Percentiles rank a stretch among this genome's conserved stretches.
Evolutionary conservation across 2,888 invertebrate species (phyloP).

Genomic region (Abscondita cerata): DNA sequence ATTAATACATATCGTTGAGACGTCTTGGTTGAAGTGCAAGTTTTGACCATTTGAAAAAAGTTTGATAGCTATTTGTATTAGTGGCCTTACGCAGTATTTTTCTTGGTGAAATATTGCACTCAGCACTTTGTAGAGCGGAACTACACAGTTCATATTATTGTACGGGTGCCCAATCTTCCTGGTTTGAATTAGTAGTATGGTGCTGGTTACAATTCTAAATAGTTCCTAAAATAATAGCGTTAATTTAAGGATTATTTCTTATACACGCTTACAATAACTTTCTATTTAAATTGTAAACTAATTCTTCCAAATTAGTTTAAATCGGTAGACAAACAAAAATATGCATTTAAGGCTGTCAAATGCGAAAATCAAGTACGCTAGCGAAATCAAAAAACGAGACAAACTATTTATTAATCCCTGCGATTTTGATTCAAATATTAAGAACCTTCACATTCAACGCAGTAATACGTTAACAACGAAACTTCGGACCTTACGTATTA

Average conservation of each 20-base stretch:
- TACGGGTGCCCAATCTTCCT: slow-evolving; percentile 25
- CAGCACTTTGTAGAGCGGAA: slow-evolving; percentile 29
- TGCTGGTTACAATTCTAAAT: slow-evolving; percentile 9
- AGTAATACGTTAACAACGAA: too few relatives aligned
- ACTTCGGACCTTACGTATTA: too few relatives aligned
- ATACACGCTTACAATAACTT: too few relatives aligned
- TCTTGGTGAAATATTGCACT: slow-evolving; percentile 22
- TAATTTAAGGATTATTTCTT: slow-evolving; percentile 7
- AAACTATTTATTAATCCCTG: too few relatives aligned
- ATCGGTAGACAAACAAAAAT: too few relatives aligned
- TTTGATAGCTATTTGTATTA: slow-evolving; percentile 28
- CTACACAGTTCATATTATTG: slow-evolving; percentile 18
- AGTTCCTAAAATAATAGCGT: slow-evolving; percentile 27
- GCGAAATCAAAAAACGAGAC: too few relatives aligned
- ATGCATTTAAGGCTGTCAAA: too few relatives aligned
- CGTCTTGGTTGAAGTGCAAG: not conserved
- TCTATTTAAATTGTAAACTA: too few relatives aligned
- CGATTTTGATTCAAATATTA: too few relatives aligned
- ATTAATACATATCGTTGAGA: not conserved
- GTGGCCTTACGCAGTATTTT: slow-evolving; percentile 5
- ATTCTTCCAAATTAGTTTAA: too few relatives aligned
- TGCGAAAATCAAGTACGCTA: too few relatives aligned
- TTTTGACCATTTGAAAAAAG: slow-evolving; percentile 29
- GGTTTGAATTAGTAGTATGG: slow-evolving; percentile 19
- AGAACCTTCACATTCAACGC: too few relatives aligned